Base-by-base conservation (phyloP, 64 coral and sea anemone genomes). In the Porites lutea region DNA sequence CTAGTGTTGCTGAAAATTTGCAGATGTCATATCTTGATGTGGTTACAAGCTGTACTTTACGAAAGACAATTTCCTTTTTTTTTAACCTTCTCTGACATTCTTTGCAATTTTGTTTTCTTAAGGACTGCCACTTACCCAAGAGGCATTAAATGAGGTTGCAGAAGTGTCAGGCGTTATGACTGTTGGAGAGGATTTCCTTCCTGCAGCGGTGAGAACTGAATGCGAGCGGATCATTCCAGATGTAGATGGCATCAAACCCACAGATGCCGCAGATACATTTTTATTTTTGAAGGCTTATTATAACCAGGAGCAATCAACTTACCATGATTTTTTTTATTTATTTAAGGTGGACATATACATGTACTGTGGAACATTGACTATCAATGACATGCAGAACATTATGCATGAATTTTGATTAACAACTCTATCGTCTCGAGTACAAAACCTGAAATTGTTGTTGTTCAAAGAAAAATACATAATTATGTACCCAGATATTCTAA, bases 171-270 rank as follows among this genome's bases (percentile, higher is more conserved):
- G 63, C 6, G 79, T 91, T 83, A 91, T 91, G 89, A 48, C 65
- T 61, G 22, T 83, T 75, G 89, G 89, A 60, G 78, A 83, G 52
- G 92, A 88, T 8, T 93, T 59, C 92, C 64, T 93, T 79, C 64
- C 85, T 72, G 63, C 75, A 80, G 85, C 84, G 37, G 74, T 93
- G 74, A 87, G 73, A 78, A 82, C 73, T 12, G 65, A 93, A 79
- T 93, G 91, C 81, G 91, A 93, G 75, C 75, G 45, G 78, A 93
- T 93, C 59, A 74, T 93, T 80, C 83, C 91, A 71, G 65, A 87
- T 88, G 65, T 88, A 23, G 75, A 79, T 93, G 91, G 75, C 50
- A 82, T 93, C 76, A 93, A 93, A 70, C 83, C 91, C 54, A 78
- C 57, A 58, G 91, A 93, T 65, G 91, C 82, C 16, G 83, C 91